Base-by-base conservation (phyloP, 2,888 invertebrate genomes). In the Gymnosoma rotundatum region DNA sequence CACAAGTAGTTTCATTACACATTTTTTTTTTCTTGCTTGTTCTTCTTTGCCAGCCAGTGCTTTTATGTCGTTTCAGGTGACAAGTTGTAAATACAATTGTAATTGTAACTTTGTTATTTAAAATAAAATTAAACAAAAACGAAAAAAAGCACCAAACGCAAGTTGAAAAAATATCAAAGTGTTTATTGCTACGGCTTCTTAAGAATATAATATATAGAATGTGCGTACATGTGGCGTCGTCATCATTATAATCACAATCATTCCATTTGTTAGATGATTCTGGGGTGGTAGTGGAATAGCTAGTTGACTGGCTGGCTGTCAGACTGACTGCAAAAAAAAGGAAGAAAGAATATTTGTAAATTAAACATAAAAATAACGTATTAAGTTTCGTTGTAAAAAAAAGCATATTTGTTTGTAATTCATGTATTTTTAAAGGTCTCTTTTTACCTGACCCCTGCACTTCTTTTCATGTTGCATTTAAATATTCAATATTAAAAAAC, bases 51-150 rank as follows among this genome's bases (percentile, higher is more conserved):
- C 50, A 76, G 50, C 45, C 60, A 82, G 32, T 56, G 76, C 81
- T 82, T 82, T 82, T 16, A 82, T 45, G 81, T 82, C 56, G 81
- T 82, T 60, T 76, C 81, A 60, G 58, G 64, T 82, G 81, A 70
- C 81, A 82, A 76, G 42, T 76, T 81, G 75, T 74, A 83, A 75
- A 79, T 83, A 50, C 78, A 84, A 81, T 84, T 84, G 84, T 78
- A 81, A 78, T 81, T 78, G 73, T 84, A 81, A 84, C 84, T 74
- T 78, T 84, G 84, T 81, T 74, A 75, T 70, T 81, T 78, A 70
- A 42, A 64, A 52, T 74, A 60, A 48, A n/a, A 54, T 20, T 54
- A 25, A 25, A 45, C 63, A 45, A 36, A 58, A 61, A 18, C 0
- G 8, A 52, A 32, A 32, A 32, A 32, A 5, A 6, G 6, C 0